These are phyloP conservation scores for Hepsetus odoe DNA, from an alignment of 2,113 vertebrate genomes.

Conservation along the genomic window DNA sequence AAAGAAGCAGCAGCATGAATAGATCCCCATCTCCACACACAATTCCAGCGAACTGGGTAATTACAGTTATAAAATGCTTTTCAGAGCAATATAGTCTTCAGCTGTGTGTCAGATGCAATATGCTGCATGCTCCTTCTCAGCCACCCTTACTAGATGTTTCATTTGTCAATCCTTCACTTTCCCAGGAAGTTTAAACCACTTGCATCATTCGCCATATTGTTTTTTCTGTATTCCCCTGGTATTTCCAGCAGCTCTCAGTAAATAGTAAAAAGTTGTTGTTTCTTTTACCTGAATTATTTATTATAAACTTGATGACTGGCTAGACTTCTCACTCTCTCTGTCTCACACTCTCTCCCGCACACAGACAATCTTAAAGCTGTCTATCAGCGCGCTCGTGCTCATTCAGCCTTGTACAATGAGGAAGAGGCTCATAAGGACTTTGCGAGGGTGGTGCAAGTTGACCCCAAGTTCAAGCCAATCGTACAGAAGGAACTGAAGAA, in stretches of 20 bases:
- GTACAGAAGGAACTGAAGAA: conserved; percentile 78
- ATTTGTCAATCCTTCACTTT: conserved; percentile 18
- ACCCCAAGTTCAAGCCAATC: conserved; percentile 71
- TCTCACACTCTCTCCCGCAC: background rate
- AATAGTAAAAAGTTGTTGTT: conserved; percentile 58
- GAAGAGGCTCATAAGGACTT: conserved; percentile 75
- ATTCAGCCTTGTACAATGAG: conserved; percentile 77
- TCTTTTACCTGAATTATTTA: conserved; percentile 69
- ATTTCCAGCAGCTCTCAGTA: conserved; percentile 57
- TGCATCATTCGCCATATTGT: conserved; percentile 37
- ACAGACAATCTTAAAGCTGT: conserved; percentile 82
- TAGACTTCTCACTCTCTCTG: conserved; percentile 41
- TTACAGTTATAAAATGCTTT: background rate
- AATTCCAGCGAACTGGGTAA: background rate
- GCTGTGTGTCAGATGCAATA: background rate
- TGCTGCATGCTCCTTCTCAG: background rate
- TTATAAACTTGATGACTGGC: conserved; percentile 51
- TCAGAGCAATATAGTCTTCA: background rate
- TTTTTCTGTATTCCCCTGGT: conserved; percentile 46
- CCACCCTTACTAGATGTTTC: background rate
- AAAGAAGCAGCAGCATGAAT: background rate
- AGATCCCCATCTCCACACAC: background rate
- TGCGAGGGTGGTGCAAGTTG: conserved; percentile 70
- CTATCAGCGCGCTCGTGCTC: conserved; percentile 81
- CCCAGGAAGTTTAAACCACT: conserved; percentile 12